Evolutionary conservation across 2,797 vertebrate genomes (phyloP).

Genomic region (Melanotaenia parkinsoni): DNA sequence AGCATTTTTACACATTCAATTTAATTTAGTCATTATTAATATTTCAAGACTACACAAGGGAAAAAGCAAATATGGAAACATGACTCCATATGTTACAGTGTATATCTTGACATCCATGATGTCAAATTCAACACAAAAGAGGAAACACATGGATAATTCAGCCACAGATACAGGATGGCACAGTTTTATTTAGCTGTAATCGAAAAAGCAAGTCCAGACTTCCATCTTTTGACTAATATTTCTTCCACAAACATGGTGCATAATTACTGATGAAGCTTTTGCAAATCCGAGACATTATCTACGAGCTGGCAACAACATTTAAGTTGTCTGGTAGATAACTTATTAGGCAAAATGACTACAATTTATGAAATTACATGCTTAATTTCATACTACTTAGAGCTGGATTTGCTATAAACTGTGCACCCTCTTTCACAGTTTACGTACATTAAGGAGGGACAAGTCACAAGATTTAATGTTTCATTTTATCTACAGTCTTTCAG

Average conservation of each 20-base stretch:
- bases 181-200: constrained; percentile 28
- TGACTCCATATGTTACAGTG: not conserved
- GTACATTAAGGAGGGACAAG: constrained; percentile 17
- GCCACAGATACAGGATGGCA: not conserved
- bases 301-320: constrained; percentile 38
- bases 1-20: not conserved
- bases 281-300: constrained; percentile 37
- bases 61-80: constrained; percentile 3
- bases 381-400: constrained; percentile 52
- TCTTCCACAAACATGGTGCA: constrained; percentile 16
- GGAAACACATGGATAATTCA: not conserved
- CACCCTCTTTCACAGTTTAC: constrained; percentile 33
- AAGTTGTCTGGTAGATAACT: constrained; percentile 56
- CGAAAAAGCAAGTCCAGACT: constrained; percentile 8
- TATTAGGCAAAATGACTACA: constrained; percentile 47
- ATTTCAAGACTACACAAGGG: not conserved
- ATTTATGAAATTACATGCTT: constrained; percentile 65
- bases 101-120: not conserved
- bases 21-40: constrained; percentile 7
- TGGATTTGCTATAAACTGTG: constrained; percentile 50
- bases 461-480: not conserved
- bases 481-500: constrained; percentile 6
- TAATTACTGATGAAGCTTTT: constrained; percentile 23
- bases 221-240: constrained; percentile 8
- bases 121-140: constrained; percentile 1